Evolutionary conservation across 2,797 vertebrate species (phyloP).

Genomic region (Melanotaenia pygmaea): DNA sequence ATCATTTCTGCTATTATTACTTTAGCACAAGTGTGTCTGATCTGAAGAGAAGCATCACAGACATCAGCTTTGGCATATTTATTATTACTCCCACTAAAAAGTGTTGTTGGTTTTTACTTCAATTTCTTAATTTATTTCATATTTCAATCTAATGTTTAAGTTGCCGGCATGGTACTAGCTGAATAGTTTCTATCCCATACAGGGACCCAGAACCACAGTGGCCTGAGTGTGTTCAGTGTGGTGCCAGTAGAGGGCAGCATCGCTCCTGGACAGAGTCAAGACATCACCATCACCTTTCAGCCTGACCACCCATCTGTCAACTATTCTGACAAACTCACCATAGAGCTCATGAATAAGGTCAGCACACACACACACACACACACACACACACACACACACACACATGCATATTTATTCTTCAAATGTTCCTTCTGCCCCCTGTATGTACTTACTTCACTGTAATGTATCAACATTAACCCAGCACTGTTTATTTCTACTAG

Average conservation of each 20-base stretch:
- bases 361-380: constrained; percentile 13
- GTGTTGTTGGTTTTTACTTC: background rate
- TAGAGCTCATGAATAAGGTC: constrained; percentile 89
- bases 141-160: background rate
- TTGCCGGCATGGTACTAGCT: background rate
- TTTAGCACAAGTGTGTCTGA: background rate
- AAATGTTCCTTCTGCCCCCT: constrained; percentile 1
- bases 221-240: constrained; percentile 88
- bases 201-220: constrained; percentile 90
- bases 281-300: constrained; percentile 88
- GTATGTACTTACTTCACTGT: background rate
- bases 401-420: background rate
- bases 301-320: constrained; percentile 89
- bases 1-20: background rate
- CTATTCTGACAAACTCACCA: constrained; percentile 85
- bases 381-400: too few relatives aligned
- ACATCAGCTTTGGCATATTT: background rate
- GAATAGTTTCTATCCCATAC: constrained; percentile 10
- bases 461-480: constrained; percentile 14
- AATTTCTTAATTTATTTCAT: background rate
- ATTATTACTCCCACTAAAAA: background rate
- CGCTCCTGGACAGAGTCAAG: constrained; percentile 78
- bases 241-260: constrained; percentile 84
- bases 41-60: too few relatives aligned
- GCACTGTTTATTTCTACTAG: constrained; percentile 66